These are phyloP conservation scores for Pediacus dermestoides DNA, from an alignment of 2,888 invertebrate species.

Conservation along the genomic window DNA sequence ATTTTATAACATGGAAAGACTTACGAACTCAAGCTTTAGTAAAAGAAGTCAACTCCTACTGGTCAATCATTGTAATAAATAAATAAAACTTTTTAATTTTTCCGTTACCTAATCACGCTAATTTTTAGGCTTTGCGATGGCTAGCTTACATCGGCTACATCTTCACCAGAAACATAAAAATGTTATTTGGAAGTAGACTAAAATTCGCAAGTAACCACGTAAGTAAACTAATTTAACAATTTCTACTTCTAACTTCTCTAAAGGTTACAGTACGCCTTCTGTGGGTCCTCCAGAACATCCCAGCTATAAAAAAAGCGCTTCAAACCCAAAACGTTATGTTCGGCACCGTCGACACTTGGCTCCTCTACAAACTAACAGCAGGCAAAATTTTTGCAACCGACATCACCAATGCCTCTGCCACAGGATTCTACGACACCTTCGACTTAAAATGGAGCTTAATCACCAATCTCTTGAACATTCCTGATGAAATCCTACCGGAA, in stretches of 20 bases:
- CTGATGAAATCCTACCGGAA: conserved; percentile 70
- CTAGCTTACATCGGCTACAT: conserved; percentile 68
- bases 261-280: conserved; percentile 59
- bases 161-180: conserved; percentile 75
- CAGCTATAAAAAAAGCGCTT: conserved; percentile 64
- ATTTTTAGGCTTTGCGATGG: conserved; percentile 52
- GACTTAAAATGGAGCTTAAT: conserved; percentile 78
- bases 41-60: conserved; percentile 56
- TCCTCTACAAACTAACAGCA: conserved; percentile 75
- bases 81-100: conserved; percentile 6
- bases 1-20: conserved; percentile 72
- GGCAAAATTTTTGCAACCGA: conserved; percentile 74
- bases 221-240: conserved; percentile 25
- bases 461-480: conserved; percentile 70
- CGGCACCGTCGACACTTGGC: conserved; percentile 91
- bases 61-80: conserved; percentile 51
- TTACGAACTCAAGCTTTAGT: conserved; percentile 55
- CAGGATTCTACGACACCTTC: conserved; percentile 93
- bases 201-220: conserved; percentile 85
- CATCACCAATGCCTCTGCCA: conserved; percentile 85
- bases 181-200: conserved; percentile 79
- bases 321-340: conserved; percentile 66
- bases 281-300: conserved; percentile 74
- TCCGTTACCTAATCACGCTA: conserved; percentile 4
- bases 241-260: conserved; percentile 12